Conservation (phyloP, 1,140 invertebrate species). For the Neomicropteryx cornuta region DNA sequence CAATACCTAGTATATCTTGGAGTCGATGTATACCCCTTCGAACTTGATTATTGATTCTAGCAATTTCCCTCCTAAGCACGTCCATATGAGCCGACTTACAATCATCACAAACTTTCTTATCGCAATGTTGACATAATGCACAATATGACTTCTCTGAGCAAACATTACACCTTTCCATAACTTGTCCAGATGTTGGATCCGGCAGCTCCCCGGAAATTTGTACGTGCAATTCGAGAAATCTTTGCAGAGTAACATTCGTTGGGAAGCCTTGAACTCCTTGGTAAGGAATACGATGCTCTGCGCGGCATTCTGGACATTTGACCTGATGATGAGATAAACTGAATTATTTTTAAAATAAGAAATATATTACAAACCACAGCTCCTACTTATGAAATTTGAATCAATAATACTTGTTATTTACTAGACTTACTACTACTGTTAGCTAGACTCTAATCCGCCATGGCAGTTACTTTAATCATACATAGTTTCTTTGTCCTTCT, state of each 20-base stretch:
- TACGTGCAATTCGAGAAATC: slow-evolving; percentile 90
- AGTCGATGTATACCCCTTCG: slow-evolving; percentile 74
- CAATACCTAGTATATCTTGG: slow-evolving; percentile 69
- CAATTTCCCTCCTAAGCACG: slow-evolving; percentile 86
- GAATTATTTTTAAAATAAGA: background rate
- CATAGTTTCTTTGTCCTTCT: too few relatives aligned
- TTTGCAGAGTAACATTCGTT: slow-evolving; percentile 90
- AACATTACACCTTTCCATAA: slow-evolving; percentile 77
- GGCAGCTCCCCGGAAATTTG: slow-evolving; percentile 86
- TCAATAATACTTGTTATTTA: slow-evolving; percentile 1
- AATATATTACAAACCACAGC: background rate
- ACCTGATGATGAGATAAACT: slow-evolving; percentile 48
- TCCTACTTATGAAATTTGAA: background rate
- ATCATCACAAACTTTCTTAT: slow-evolving; percentile 84
- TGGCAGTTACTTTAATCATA: too few relatives aligned
- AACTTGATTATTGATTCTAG: slow-evolving; percentile 87
- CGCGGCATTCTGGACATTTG: slow-evolving; percentile 97
- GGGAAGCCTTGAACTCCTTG: slow-evolving; percentile 93
- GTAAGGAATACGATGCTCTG: slow-evolving; percentile 94
- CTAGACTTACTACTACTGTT: too few relatives aligned
- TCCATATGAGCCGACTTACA: slow-evolving; percentile 93
- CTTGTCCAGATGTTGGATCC: slow-evolving; percentile 70
- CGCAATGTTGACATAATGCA: slow-evolving; percentile 83
- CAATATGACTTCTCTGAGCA: slow-evolving; percentile 94
- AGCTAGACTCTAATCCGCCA: too few relatives aligned